Evolutionary conservation across 2,113 vertebrate genomes (phyloP).

Genomic region (Proterorhinus semilunaris): DNA sequence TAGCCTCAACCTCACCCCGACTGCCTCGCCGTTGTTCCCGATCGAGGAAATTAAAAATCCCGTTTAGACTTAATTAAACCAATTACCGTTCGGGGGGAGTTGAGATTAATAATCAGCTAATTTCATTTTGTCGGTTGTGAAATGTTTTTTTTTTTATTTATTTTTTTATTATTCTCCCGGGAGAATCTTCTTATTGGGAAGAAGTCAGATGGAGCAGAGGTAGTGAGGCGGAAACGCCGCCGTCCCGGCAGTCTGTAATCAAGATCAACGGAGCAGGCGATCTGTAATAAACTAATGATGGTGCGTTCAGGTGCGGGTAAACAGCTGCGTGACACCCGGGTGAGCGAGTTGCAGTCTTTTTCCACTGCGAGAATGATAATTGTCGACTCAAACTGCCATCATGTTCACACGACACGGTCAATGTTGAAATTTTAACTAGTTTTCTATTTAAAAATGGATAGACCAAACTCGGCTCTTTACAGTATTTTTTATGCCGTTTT

Average conservation of each 20-base stretch:
- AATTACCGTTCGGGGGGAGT: slow-evolving; percentile 36
- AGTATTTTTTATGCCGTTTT: too few species aligned
- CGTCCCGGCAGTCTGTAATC: slow-evolving; percentile 42
- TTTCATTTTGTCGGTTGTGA: slow-evolving; percentile 33
- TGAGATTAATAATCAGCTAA: slow-evolving; percentile 39
- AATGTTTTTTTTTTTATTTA: background rate
- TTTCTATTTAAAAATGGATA: too few species aligned
- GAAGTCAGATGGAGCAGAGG: background rate
- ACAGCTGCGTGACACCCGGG: slow-evolving; percentile 27
- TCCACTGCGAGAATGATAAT: background rate
- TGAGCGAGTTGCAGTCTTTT: background rate
- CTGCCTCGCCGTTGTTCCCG: slow-evolving; percentile 1
- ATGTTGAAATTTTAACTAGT: too few species aligned
- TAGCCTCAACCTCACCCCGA: slow-evolving; percentile 2
- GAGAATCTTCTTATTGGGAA: slow-evolving; percentile 18
- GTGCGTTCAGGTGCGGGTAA: slow-evolving; percentile 35
- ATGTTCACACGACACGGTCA: too few species aligned
- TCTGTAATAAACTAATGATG: slow-evolving; percentile 54
- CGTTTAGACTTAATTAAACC: slow-evolving; percentile 43
- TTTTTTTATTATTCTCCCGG: background rate
- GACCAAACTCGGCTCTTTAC: too few species aligned
- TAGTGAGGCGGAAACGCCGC: slow-evolving; percentile 38
- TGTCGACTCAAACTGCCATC: background rate
- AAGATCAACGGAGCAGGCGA: slow-evolving; percentile 30
- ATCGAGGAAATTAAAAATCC: slow-evolving; percentile 34